Evolutionary conservation across 2,113 vertebrate genomes (phyloP).

Genomic region (Lathamus discolor): DNA sequence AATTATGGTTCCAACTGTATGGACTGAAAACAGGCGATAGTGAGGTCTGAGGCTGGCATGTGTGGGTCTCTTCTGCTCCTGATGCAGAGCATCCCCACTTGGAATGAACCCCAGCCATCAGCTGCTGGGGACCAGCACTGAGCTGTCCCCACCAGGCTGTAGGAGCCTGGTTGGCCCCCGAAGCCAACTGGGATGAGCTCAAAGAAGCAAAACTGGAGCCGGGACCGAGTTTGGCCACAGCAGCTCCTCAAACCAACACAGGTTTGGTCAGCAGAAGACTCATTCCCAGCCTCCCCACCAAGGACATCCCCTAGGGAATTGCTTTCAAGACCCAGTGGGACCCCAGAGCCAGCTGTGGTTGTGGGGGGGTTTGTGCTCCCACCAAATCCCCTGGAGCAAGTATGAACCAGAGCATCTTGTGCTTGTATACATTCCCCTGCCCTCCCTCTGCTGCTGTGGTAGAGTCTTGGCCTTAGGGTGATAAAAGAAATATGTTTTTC

Average conservation of each 20-base stretch:
- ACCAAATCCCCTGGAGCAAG: rapidly evolving
- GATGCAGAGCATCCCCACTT: not conserved
- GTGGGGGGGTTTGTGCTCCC: not conserved
- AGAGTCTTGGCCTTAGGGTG: slow-evolving; percentile 23
- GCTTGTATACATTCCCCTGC: not conserved
- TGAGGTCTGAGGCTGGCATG: rapidly evolving
- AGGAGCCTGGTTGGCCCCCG: not conserved
- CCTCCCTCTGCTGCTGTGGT: not conserved
- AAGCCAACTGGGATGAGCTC: rapidly evolving
- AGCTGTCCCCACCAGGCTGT: rapidly evolving
- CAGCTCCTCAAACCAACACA: rapidly evolving
- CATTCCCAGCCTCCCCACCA: not conserved
- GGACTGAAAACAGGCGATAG: not conserved
- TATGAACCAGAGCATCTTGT: not conserved
- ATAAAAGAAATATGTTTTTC: slow-evolving; percentile 57
- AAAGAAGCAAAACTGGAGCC: not conserved
- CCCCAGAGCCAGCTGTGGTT: not conserved
- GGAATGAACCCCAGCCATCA: not conserved
- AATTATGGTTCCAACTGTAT: not conserved
- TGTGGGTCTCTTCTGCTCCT: not conserved
- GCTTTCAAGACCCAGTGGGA: not conserved
- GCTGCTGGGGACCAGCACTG: rapidly evolving
- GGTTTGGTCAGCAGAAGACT: not conserved
- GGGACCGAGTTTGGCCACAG: rapidly evolving
- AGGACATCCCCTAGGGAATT: rapidly evolving